Percentiles rank a stretch among this genome's conserved stretches.
phyloP scores from a whole-genome alignment of 2,797 vertebrate genomes.

The Parotocinclus haroldoi region DNA sequence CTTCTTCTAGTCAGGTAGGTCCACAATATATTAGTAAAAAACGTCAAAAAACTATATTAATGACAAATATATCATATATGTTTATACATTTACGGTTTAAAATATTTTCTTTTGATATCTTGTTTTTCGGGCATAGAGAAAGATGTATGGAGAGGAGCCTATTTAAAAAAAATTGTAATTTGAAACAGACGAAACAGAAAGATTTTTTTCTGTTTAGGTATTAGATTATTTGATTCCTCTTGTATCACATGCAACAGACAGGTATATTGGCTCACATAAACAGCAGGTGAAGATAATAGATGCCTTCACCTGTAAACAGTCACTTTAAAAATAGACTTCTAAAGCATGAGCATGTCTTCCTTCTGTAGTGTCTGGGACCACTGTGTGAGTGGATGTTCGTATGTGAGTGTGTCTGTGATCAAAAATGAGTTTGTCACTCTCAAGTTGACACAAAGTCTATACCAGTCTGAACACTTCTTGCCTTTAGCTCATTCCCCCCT shows the following conservation, averaged over 20 bases:
- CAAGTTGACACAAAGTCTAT: conserved; percentile 39
- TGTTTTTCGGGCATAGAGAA: too few relatives aligned
- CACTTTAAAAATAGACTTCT: conserved; percentile 26
- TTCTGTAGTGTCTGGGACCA: conserved; percentile 38
- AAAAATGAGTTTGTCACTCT: conserved; percentile 37
- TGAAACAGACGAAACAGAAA: neutral
- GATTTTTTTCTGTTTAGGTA: too few relatives aligned
- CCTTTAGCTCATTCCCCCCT: conserved; percentile 36
- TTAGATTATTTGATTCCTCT: too few relatives aligned
- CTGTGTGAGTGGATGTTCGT: conserved; percentile 13
- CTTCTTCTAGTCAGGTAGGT: too few relatives aligned
- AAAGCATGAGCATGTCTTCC: conserved; percentile 35
- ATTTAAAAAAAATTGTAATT: too few relatives aligned
- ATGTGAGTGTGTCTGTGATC: conserved; percentile 22
- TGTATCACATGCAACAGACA: conserved; percentile 9
- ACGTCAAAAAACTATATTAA: too few relatives aligned
- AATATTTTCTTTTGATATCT: too few relatives aligned
- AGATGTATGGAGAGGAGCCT: too few relatives aligned
- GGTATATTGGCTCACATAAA: conserved; percentile 34
- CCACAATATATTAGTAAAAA: too few relatives aligned
- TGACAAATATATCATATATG: too few relatives aligned
- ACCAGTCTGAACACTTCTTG: conserved; percentile 34
- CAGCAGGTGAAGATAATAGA: conserved; percentile 33
- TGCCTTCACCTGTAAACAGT: conserved; percentile 36
- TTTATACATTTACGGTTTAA: too few relatives aligned